Percentiles rank a stretch among this genome's conserved stretches.
These are phyloP conservation scores for Geopemphigus sp. DNA, from an alignment of 1,140 invertebrate species.

Conservation along the genomic window DNA sequence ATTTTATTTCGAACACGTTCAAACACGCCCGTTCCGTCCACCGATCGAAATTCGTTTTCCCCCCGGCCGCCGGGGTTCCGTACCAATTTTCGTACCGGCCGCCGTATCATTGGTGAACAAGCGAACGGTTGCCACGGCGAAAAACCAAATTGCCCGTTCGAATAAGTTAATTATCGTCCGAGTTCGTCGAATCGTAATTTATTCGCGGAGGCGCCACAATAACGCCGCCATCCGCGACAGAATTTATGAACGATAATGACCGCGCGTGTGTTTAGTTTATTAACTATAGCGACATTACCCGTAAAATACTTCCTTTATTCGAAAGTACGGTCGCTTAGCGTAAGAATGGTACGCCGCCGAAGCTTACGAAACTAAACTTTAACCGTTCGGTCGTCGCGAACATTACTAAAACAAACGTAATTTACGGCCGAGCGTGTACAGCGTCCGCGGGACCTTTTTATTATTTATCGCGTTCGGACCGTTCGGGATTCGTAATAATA, in stretches of 20 bases:
- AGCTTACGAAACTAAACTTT: constrained; percentile 45
- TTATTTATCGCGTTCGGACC: constrained; percentile 31
- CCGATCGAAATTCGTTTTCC: no score
- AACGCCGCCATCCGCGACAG: background rate
- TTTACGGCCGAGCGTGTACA: constrained; percentile 40
- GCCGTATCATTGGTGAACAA: no score
- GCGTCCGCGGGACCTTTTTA: background rate
- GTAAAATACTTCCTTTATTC: constrained; percentile 40
- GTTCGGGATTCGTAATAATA: constrained; percentile 6
- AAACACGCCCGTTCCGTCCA: no score
- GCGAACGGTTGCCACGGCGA: no score
- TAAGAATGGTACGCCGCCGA: constrained; percentile 35
- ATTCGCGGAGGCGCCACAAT: background rate
- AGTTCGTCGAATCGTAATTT: constrained; percentile 2
- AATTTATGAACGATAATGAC: constrained; percentile 27
- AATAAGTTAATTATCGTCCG: background rate
- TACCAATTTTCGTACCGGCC: no score
- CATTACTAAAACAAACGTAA: constrained; percentile 42
- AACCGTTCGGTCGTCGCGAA: constrained; percentile 22
- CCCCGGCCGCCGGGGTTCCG: no score
- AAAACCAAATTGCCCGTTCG: background rate
- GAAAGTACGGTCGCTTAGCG: constrained; percentile 14
- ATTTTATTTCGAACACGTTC: no score
- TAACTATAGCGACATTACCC: constrained; percentile 5
- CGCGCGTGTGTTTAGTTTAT: background rate